Conservation (phyloP, 2,888 invertebrate genomes). For the Netelia melanura region DNA sequence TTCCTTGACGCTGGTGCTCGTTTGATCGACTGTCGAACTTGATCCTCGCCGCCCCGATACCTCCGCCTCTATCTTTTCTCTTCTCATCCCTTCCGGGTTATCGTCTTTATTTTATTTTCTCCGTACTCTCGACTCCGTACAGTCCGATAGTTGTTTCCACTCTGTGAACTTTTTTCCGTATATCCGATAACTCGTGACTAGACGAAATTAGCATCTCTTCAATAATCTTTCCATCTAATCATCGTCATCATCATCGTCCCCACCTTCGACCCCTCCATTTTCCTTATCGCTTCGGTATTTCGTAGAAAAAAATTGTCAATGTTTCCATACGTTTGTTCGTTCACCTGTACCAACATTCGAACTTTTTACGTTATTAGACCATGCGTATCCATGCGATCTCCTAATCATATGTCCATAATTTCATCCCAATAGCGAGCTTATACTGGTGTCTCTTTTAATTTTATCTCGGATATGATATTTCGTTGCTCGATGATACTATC, state of each 20-base stretch:
- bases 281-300: neutral
- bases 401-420: neutral
- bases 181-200: neutral
- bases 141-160: neutral
- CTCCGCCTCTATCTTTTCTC: neutral
- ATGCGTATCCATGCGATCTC: neutral
- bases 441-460: neutral
- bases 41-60: neutral
- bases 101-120: neutral
- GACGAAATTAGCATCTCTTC: neutral
- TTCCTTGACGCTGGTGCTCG: slow-evolving; percentile 1
- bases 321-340: neutral
- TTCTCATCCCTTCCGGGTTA: slow-evolving; percentile 1
- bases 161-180: neutral
- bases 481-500: neutral
- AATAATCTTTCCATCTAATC: slow-evolving; percentile 5
- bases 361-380: neutral
- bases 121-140: neutral
- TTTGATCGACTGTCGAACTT: neutral
- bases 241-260: neutral
- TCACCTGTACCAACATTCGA: neutral
- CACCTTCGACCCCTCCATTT: neutral
- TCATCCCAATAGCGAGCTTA: neutral
- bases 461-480: neutral
- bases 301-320: neutral